phyloP scores from a whole-genome alignment of 2,113 vertebrate genomes.

The Gymnocephalus cernua region DNA sequence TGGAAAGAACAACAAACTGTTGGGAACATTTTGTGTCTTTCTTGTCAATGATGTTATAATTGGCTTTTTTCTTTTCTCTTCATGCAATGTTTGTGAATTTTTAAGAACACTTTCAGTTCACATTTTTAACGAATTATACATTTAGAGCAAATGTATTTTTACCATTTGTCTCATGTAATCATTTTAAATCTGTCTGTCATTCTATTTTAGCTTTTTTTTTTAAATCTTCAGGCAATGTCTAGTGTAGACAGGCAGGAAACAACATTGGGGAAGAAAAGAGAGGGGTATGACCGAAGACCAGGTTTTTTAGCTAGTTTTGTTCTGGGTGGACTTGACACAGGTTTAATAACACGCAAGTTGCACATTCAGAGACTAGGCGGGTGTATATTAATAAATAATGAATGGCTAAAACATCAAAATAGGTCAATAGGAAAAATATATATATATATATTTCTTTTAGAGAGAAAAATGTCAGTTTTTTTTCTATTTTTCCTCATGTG shows the following conservation, averaged over 20 bases:
- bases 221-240: no score
- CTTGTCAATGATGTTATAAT: not conserved
- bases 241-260: not conserved
- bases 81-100: not conserved
- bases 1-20: no score
- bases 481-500: not conserved
- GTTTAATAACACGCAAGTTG: not conserved
- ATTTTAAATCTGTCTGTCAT: not conserved
- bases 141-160: not conserved
- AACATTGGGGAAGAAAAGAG: not conserved
- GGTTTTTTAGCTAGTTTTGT: not conserved
- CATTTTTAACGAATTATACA: not conserved
- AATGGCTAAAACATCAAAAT: not conserved
- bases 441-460: no score
- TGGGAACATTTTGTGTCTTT: not conserved
- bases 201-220: not conserved
- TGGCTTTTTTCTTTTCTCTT: not conserved
- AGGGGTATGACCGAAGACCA: not conserved
- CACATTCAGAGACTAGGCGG: not conserved
- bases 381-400: not conserved
- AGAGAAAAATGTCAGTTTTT: not conserved
- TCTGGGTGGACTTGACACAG: not conserved
- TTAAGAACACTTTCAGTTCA: not conserved
- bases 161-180: not conserved
- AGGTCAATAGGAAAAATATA: no score